These are phyloP conservation scores for Agrilus planipennis DNA, from an alignment of 1,140 invertebrate species.

Conservation along the genomic window DNA sequence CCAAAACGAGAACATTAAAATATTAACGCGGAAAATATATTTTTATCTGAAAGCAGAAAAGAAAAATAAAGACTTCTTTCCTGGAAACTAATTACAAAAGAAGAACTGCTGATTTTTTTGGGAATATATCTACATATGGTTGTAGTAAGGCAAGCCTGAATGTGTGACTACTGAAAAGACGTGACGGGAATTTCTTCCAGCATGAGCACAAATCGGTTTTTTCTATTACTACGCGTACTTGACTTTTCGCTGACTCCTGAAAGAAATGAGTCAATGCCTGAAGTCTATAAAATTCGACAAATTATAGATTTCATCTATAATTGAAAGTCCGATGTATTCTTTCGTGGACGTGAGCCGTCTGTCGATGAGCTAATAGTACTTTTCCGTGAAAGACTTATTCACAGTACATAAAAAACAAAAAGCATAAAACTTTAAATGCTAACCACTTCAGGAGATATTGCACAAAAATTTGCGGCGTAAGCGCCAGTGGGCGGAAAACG, in stretches of 20 bases:
- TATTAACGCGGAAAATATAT: no score
- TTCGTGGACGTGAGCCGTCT: not conserved
- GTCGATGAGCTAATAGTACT: slow-evolving; percentile 1
- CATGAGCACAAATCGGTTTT: no score
- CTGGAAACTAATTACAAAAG: no score
- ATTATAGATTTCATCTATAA: slow-evolving; percentile 1
- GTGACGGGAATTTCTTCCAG: no score
- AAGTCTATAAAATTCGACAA: not conserved
- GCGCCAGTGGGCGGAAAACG: slow-evolving; percentile 3
- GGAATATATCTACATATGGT: slow-evolving; percentile 10
- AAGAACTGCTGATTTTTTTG: no score
- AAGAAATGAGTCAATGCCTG: not conserved
- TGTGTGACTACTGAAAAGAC: slow-evolving; percentile 10
- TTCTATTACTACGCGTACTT: slow-evolving; percentile 3
- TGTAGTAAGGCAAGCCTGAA: not conserved
- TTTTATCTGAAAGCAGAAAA: no score
- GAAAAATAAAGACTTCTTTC: no score
- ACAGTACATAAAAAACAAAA: slow-evolving; percentile 3
- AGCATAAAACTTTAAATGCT: slow-evolving; percentile 12
- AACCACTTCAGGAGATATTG: not conserved
- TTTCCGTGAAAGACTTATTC: not conserved
- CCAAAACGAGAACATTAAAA: no score
- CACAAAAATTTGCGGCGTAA: slow-evolving; percentile 5
- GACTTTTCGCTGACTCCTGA: slow-evolving; percentile 6
- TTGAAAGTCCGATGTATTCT: not conserved